Evolutionary conservation across 2,113 vertebrate genomes (phyloP).

Genomic region (Smithornis capensis): DNA sequence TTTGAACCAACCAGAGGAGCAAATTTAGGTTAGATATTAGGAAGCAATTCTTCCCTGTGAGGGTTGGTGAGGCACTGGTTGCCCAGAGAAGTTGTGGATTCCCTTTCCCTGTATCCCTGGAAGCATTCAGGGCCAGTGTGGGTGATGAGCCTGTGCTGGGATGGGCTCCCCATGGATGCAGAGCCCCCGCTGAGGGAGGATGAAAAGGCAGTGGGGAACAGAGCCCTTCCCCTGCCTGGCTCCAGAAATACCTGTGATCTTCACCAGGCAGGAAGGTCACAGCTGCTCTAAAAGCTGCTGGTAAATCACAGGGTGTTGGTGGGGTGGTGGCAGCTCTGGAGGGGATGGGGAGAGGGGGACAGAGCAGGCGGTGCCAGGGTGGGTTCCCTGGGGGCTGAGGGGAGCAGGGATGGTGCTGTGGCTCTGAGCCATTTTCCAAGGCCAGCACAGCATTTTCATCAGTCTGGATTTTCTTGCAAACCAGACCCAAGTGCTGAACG

Average conservation of each 20-base stretch:
- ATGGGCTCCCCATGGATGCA: neutral
- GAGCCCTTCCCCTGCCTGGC: neutral
- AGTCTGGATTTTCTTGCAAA: neutral
- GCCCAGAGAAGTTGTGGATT: neutral
- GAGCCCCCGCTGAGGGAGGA: fast-evolving
- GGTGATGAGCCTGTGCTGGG: neutral
- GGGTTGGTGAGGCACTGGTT: neutral
- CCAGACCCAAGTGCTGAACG: neutral
- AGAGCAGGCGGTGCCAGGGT: neutral
- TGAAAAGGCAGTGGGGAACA: neutral
- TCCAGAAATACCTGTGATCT: neutral
- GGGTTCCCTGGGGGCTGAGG: neutral
- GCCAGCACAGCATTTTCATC: neutral
- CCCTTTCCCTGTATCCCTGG: neutral
- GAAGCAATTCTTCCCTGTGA: neutral
- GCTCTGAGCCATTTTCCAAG: neutral
- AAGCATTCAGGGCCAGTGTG: neutral
- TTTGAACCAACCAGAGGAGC: neutral
- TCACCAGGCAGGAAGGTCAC: neutral
- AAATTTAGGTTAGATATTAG: neutral
- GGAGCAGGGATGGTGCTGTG: neutral
- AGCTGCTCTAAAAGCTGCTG: neutral
- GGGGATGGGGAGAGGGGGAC: neutral
- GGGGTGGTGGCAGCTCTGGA: neutral
- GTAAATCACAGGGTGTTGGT: neutral